A percentile compares a stretch with the other conserved stretches of the same genome.
These are phyloP conservation scores for Elmis aenea DNA, from an alignment of 2,888 invertebrate species.

Conservation along the genomic window DNA sequence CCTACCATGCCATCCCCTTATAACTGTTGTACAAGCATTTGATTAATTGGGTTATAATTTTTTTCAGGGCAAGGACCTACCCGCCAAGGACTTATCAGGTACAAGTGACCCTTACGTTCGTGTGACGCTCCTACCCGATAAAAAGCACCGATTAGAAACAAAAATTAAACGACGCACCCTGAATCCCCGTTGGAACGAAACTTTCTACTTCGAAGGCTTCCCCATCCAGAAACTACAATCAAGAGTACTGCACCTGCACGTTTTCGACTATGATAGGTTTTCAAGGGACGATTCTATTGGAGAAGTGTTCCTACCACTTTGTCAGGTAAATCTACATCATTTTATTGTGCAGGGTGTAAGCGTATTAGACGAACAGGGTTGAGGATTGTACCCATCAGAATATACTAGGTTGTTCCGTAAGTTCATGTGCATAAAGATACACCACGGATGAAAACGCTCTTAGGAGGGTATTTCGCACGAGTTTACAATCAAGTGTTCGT, in stretches of 20 bases:
- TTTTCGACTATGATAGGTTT: constrained; percentile 92
- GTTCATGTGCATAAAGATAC: too few relatives aligned
- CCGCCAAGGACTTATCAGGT: constrained; percentile 87
- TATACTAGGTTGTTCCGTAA: too few relatives aligned
- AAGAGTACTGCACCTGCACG: constrained; percentile 85
- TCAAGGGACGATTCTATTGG: constrained; percentile 92
- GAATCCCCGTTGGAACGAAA: constrained; percentile 92
- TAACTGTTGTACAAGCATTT: too few relatives aligned
- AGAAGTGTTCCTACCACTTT: constrained; percentile 85
- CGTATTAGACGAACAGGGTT: too few relatives aligned
- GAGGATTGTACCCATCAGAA: too few relatives aligned
- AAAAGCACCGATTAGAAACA: constrained; percentile 87
- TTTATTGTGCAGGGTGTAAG: too few relatives aligned
- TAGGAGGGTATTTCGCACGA: too few relatives aligned
- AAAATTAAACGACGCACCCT: constrained; percentile 87
- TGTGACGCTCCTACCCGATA: constrained; percentile 84
- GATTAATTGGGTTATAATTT: too few relatives aligned
- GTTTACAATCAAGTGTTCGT: too few relatives aligned
- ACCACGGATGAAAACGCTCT: too few relatives aligned
- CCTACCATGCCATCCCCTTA: too few relatives aligned
- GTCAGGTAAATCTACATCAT: constrained; percentile 85
- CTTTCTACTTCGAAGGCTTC: constrained; percentile 91
- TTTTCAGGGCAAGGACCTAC: constrained; percentile 83
- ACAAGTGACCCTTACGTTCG: constrained; percentile 90
- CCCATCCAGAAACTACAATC: constrained; percentile 91